Percentiles rank a stretch among this genome's conserved stretches.
These are phyloP conservation scores for Cerceris rybyensis DNA, from an alignment of 2,888 invertebrate genomes.

Conservation along the genomic window DNA sequence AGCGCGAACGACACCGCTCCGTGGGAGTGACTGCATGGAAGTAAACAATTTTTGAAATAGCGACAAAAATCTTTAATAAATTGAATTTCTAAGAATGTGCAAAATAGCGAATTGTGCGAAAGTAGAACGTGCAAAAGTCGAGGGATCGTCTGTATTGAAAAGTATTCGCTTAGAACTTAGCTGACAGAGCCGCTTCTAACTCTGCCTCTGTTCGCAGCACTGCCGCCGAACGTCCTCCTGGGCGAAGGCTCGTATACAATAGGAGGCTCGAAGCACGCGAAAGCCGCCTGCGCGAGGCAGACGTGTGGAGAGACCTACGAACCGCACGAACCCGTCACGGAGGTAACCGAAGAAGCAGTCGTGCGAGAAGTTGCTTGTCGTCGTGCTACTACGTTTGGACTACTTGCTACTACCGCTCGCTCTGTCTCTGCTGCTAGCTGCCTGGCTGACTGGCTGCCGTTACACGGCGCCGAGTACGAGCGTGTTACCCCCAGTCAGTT, in stretches of 20 bases:
- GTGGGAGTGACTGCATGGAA: too few species aligned
- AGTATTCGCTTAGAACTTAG: not conserved
- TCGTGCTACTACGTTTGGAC: conserved; percentile 25
- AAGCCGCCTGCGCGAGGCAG: conserved; percentile 37
- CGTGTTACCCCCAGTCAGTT: conserved; percentile 58
- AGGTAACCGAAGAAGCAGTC: conserved; percentile 41
- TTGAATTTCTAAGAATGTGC: too few species aligned
- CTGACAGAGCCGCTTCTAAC: conserved; percentile 21
- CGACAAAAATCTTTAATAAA: too few species aligned
- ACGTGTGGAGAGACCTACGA: conserved; percentile 26
- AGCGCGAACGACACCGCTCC: too few species aligned
- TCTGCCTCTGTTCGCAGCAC: conserved; percentile 10
- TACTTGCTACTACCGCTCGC: conserved; percentile 1
- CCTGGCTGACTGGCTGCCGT: conserved; percentile 45
- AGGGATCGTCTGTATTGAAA: too few species aligned
- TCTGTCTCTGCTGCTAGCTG: conserved; percentile 14
- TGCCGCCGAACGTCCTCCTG: not conserved
- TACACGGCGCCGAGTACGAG: conserved; percentile 38
- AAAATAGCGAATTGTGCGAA: too few species aligned
- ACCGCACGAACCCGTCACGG: conserved; percentile 34
- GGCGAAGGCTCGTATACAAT: not conserved
- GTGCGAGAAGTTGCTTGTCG: conserved; percentile 1
- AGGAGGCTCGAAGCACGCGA: not conserved
- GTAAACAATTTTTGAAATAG: too few species aligned
- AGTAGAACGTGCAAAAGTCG: too few species aligned